Base-by-base conservation (phyloP, 2,113 vertebrate genomes). In the Recurvirostra avosetta region DNA sequence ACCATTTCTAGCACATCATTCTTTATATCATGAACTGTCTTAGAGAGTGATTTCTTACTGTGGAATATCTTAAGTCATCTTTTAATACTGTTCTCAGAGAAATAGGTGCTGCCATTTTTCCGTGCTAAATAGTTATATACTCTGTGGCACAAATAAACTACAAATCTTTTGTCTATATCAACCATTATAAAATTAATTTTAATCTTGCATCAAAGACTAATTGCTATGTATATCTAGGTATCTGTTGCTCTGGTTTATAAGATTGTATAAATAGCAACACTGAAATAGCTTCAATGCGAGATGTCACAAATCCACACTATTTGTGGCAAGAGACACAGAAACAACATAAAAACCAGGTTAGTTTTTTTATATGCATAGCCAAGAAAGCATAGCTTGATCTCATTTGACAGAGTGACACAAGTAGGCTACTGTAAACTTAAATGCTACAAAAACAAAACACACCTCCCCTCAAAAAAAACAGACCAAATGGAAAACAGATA, bases 371-470 rank as follows among this genome's bases (percentile, higher is more conserved):
- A 56, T 43, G 38, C 55, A 26, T 11, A 91, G 63, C 68, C 43
- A 78, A 45, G 84, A 93, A 84, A 89, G 27, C 63, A 53, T 40
- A 78, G 36, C 53, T 89, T 81, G 58, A 78, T 90, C 59, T 94
- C 21, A 22, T 90, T 91, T 96, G 83, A 34, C 52, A 72, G 58
- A 52, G 40, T 89, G 90, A 88, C 66, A 89, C 43, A 94, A 93
- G 58, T 65, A 87, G 83, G 88, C 52, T 96, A 34, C 40, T 89
- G 76, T 81, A 75, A 78, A 82, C 43, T 61, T 88, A 93, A 90
- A 71, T 81, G 68, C 52, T 63, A 59, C 47, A 29, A 85, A 96
- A 86, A 0, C n/a, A 80, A 74, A 56, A 13, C 22, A 79, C 16
- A 19, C 61, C 36, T 4, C 56, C 19, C 11, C 5, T 9, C 21